Evolutionary conservation across 2,888 invertebrate species (phyloP), one percentile per base, ranked within the genome.

Genomic region (Drosophila affinis): DNA sequence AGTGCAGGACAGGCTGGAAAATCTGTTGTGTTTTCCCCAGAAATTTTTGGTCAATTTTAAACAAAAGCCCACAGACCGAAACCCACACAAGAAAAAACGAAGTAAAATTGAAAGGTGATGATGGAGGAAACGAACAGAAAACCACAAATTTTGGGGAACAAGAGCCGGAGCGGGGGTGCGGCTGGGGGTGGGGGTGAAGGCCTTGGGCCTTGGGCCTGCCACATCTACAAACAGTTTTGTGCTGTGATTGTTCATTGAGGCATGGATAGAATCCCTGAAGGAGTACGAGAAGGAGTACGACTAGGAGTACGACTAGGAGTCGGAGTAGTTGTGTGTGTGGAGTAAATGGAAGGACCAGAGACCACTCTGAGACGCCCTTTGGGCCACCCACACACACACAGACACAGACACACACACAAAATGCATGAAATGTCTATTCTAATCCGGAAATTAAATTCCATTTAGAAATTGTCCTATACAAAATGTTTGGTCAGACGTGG

Each of bases 401-500:
- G 17, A 17, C 4, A 5, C 49, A 54, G 21, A 29, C 7, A 9
- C 9, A 10, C 9, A 10, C 48, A 17, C 59, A 64, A 77, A 81
- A 81, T 88, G 76, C 81, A 89, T 80, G 87, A 88, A 80, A 89
- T 89, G 86, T 89, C 86, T 79, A 81, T 86, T 87, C 84, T 88
- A 88, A 86, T 86, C 86, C 89, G 86, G 89, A 86, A 86, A 89
- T 86, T 86, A 86, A 86, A 89, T 86, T 86, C 88, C 89, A 88
- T 89, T 89, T 86, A 89, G 72, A 89, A 86, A 80, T 78, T 87
- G 75, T 78, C 72, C 74, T 69, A 84, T 75, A 88, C 86, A 77
- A 83, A 81, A 77, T 86, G 54, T 59, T 67, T 46, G 65, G 65
- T 57, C 65, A 57, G 70, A 69, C 39, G n/a, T 39, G 14, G 39